Evolutionary conservation across 2,888 invertebrate species (phyloP).

Genomic region (Rhopalosiphum nymphaeae): DNA sequence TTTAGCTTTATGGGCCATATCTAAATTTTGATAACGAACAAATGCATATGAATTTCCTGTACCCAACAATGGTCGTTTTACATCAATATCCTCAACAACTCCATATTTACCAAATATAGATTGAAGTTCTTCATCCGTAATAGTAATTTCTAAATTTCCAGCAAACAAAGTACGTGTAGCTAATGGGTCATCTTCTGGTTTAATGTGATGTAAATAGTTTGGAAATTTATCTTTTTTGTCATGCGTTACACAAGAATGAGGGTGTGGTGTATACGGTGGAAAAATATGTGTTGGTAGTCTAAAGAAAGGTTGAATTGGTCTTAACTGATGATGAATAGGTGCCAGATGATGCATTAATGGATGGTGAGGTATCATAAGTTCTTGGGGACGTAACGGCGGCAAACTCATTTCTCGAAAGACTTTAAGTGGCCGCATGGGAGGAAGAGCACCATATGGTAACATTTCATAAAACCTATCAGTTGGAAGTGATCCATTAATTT

Average conservation of each 20-base stretch:
- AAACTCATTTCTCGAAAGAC: conserved; percentile 71
- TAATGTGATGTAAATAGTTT: conserved; percentile 94
- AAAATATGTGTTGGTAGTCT: conserved; percentile 82
- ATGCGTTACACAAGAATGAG: conserved; percentile 72
- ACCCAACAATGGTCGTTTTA: conserved; percentile 95
- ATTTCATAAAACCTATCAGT: conserved; percentile 79
- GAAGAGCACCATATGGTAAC: conserved; percentile 80
- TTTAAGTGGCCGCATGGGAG: conserved; percentile 73
- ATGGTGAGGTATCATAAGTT: conserved; percentile 75
- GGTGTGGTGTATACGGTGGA: conserved; percentile 76
- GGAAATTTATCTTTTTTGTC: conserved; percentile 97
- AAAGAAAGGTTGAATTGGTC: conserved; percentile 76
- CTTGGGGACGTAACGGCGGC: conserved; percentile 81
- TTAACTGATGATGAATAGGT: conserved; percentile 77
- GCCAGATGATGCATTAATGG: conserved; percentile 75
- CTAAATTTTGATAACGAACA: conserved; percentile 94
- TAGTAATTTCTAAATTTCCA: conserved; percentile 97
- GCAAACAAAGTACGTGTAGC: conserved; percentile 97
- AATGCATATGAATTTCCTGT: conserved; percentile 98
- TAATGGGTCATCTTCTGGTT: conserved; percentile 95
- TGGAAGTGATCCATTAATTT: conserved; percentile 78
- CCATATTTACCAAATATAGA: conserved; percentile 97
- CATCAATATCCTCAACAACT: conserved; percentile 97
- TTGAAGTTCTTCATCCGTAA: conserved; percentile 93
- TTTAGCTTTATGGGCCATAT: conserved; percentile 95